Percentiles rank a stretch among this genome's conserved stretches.
Conservation (phyloP, 2,113 vertebrate species). For the Azemiops feae region DNA sequence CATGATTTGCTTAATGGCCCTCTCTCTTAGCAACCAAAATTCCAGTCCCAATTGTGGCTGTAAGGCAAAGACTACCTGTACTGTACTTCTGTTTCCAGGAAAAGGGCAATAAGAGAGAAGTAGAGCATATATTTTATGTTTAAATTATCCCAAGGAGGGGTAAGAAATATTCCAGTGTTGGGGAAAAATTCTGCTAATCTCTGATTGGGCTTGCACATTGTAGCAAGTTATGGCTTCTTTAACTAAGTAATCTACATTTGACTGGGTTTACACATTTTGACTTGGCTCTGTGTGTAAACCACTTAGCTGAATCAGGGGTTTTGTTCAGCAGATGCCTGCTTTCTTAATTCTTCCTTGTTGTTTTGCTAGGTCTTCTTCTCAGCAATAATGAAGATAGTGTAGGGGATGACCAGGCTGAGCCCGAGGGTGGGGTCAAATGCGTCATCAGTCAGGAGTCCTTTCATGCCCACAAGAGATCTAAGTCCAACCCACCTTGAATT, state of each 20-base stretch:
- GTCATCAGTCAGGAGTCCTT: not conserved
- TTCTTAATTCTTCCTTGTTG: not conserved
- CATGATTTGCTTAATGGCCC: not conserved
- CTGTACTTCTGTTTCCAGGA: not conserved
- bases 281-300: not conserved
- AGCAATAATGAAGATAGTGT: not conserved
- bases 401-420: not conserved
- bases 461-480: not conserved
- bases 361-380: not conserved
- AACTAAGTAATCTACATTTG: not conserved
- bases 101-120: not conserved
- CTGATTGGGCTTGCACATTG: not conserved
- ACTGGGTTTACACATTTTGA: not conserved
- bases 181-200: not conserved
- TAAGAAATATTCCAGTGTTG: not conserved
- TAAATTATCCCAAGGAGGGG: not conserved
- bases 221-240: not conserved
- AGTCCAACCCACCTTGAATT: not conserved
- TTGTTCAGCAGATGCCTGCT: not conserved
- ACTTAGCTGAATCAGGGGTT: not conserved
- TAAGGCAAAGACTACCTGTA: not conserved
- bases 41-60: not conserved
- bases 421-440: not conserved
- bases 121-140: not conserved
- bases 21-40: not conserved